Evolutionary conservation across 2,113 vertebrate species (phyloP), one percentile per base, ranked within the genome.

Genomic region (Argyrosomus japonicus): DNA sequence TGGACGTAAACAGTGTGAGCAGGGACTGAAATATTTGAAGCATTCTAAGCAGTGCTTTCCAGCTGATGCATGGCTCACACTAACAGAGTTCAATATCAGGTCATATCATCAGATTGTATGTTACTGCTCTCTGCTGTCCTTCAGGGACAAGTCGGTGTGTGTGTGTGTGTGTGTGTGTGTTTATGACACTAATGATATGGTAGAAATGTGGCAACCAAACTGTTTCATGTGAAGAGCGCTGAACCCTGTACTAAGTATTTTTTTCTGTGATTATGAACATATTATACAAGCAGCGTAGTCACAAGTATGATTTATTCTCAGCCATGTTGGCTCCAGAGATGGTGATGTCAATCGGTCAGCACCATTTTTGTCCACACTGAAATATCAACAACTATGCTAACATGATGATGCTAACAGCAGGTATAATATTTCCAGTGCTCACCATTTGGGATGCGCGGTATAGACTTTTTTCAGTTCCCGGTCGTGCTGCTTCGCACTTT

Each of bases 161-260:
- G 57, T 61, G 58, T 36, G 32, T 45, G 63, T 67, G 43, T 50
- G 23, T 32, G 48, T 68, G 17, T 51, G 12, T 62, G 61, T 73
- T 11, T 29, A 19, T 50, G 23, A 50, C 0, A 5, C 4, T 7
- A 32, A 29, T 51, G 25, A 68, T 68, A 68, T 29, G 43, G 14
- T 11, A 27, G n/a, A 67, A 18, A 32, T 45, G 40, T 45, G 14
- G 43, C n/a, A 47, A 23, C 3, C 40, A 63, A 65, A 65, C 40
- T 17, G 21, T 15, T 36, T 62, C 18, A 62, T 11, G 17, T 19
- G 60, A 62, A 62, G 32, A 15, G 9, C 32, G 40, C 32, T 40
- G 19, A 43, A 63, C 12, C 36, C 19, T 14, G 12, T n/a, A n/a
- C 32, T n/a, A 7, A 6, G 10, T n/a, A n/a, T 8, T 62, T 40